Evolutionary conservation across 2,888 invertebrate genomes (phyloP).

Genomic region (Eugnorisma glareosa): DNA sequence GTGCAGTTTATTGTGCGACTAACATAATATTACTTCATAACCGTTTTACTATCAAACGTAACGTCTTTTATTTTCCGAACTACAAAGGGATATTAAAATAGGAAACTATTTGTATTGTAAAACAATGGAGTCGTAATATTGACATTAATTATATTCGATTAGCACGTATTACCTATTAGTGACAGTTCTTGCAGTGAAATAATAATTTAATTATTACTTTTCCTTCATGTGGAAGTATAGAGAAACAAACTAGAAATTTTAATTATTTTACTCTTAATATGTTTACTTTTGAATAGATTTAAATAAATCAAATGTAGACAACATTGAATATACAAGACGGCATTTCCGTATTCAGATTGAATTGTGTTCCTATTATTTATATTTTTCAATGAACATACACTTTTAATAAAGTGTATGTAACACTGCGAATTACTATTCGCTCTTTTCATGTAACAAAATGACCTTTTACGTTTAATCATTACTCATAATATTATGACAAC

Average conservation of each 20-base stretch:
- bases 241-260: slow-evolving; percentile 7
- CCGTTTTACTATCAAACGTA: slow-evolving; percentile 16
- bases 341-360: slow-evolving; percentile 10
- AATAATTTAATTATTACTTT: neutral
- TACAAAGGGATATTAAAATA: slow-evolving; percentile 52
- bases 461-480: neutral
- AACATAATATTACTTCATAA: slow-evolving; percentile 21
- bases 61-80: slow-evolving; percentile 31
- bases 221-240: neutral
- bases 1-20: slow-evolving; percentile 14
- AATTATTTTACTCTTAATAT: slow-evolving; percentile 2
- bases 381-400: neutral
- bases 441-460: neutral
- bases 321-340: neutral
- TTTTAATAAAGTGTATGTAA: no score
- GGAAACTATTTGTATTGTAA: slow-evolving; percentile 28
- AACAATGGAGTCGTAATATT: slow-evolving; percentile 47
- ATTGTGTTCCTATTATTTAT: neutral
- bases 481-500: slow-evolving; percentile 6
- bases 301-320: neutral
- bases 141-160: slow-evolving; percentile 16
- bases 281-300: slow-evolving; percentile 14
- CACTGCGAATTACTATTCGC: no score
- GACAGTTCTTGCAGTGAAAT: neutral
- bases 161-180: neutral